Conservation (phyloP, 2,888 invertebrate genomes). For the Lepidocyrtinus sp. region DNA sequence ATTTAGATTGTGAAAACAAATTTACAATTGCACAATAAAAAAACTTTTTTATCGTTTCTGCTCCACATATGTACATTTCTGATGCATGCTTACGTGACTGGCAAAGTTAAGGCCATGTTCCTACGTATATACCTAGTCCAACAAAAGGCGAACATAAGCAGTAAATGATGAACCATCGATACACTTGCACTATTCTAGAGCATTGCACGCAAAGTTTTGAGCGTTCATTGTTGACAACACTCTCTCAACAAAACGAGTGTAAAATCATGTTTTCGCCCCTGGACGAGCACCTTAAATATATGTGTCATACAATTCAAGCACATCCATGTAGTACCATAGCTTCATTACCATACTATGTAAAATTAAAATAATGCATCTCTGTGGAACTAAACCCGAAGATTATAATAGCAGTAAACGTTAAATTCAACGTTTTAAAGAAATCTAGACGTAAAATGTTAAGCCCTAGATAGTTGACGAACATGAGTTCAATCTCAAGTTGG, state of each 20-base stretch:
- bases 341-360: no score
- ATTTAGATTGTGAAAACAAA: not conserved
- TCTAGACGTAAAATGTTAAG: no score
- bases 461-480: no score
- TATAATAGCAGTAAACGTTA: no score
- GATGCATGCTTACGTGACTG: constrained; percentile 56
- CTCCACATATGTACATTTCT: constrained; percentile 21
- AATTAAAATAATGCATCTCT: no score
- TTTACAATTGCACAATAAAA: not conserved
- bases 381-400: not conserved
- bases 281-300: not conserved
- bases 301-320: no score
- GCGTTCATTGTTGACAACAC: no score
- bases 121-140: constrained; percentile 5
- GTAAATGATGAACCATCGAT: not conserved
- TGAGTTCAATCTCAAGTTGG: no score
- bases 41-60: not conserved
- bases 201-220: not conserved
- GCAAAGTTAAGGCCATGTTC: constrained; percentile 37
- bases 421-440: no score
- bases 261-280: not conserved
- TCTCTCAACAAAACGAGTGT: not conserved
- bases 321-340: no score
- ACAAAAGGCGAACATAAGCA: not conserved
- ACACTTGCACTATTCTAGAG: not conserved